Conservation (phyloP, 1,140 invertebrate genomes). For the Pseudobourletiella spinata region DNA sequence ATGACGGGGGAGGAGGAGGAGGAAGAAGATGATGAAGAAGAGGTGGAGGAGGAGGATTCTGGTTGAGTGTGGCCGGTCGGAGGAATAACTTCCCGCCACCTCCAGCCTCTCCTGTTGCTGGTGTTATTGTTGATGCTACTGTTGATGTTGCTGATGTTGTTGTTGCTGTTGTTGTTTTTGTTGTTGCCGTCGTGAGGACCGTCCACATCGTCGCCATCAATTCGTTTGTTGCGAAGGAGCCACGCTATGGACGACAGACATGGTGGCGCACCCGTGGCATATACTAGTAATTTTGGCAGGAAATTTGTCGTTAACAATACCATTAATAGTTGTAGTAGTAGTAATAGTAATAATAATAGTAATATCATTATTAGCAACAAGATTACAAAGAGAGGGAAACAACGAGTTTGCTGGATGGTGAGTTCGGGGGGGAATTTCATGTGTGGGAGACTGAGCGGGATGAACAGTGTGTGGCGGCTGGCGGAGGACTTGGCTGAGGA, state of each 20-base stretch:
- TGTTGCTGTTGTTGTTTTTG: neutral
- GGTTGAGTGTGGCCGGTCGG: neutral
- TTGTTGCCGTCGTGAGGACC: neutral
- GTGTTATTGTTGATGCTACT: neutral
- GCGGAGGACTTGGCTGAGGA: constrained; percentile 1
- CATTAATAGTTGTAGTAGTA: constrained; percentile 2
- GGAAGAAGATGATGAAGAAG: too few relatives aligned
- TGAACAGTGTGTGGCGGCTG: neutral
- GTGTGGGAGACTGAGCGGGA: neutral
- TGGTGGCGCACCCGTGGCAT: neutral
- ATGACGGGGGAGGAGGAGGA: too few relatives aligned
- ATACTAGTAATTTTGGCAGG: constrained; percentile 4
- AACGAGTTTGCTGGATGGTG: neutral
- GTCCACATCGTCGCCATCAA: neutral
- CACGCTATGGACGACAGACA: neutral
- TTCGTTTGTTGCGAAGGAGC: too few relatives aligned
- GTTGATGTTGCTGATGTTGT: neutral
- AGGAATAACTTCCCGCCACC: neutral
- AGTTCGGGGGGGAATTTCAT: neutral
- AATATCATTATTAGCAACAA: constrained; percentile 1
- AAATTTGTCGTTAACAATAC: constrained; percentile 10
- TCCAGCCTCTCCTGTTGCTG: neutral
- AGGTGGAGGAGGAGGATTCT: too few relatives aligned
- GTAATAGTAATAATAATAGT: too few relatives aligned
- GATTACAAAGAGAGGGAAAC: constrained; percentile 1